Evolutionary conservation across 2,113 vertebrate species (phyloP).

Genomic region (Lepus timidus): DNA sequence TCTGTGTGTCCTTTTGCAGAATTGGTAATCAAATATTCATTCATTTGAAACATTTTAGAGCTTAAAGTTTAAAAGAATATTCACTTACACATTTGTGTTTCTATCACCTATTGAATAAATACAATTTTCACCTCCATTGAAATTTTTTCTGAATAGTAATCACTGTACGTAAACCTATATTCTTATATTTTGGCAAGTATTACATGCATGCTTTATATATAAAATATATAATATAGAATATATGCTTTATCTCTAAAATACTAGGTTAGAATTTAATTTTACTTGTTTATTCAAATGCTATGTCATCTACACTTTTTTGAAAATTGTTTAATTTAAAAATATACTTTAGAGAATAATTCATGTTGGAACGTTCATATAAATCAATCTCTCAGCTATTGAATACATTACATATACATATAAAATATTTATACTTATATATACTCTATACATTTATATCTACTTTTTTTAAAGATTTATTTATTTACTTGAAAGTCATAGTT

Average conservation of each 20-base stretch:
- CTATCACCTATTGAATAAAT: neutral
- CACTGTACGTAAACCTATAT: neutral
- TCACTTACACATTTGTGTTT: neutral
- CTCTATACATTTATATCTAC: neutral
- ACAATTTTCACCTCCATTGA: neutral
- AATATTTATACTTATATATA: neutral
- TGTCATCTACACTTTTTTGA: neutral
- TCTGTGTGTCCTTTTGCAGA: neutral
- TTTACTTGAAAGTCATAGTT: no score
- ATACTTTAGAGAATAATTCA: slow-evolving; percentile 4
- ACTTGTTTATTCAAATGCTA: neutral
- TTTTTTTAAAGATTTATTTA: no score
- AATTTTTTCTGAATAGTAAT: neutral
- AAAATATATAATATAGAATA: neutral
- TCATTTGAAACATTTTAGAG: neutral
- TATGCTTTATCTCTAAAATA: no score
- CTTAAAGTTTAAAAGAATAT: neutral
- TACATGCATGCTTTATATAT: neutral
- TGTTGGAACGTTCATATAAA: neutral
- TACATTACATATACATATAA: neutral
- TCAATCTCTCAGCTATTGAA: neutral
- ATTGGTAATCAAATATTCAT: neutral
- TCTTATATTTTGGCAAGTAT: neutral
- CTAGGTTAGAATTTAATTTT: neutral
- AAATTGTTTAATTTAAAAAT: neutral